Base-by-base conservation (phyloP, 2,888 invertebrate species). In the Trissonchulus sp. region DNA sequence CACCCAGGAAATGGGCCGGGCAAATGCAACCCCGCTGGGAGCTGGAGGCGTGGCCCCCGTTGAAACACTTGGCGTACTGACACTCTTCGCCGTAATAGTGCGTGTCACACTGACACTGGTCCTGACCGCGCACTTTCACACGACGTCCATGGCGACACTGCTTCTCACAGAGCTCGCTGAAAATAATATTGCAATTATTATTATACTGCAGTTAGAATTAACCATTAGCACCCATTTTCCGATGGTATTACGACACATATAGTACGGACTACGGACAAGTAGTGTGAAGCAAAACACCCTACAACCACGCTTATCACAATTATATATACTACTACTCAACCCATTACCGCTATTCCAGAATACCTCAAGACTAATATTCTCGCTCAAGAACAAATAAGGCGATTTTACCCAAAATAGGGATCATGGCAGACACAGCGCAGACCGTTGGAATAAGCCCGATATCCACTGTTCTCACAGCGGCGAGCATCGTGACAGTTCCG, bases 391-490 rank as follows among this genome's bases (percentile, higher is more conserved):
- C n/a, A n/a, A n/a, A n/a, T n/a, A n/a, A n/a, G n/a, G n/a, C n/a
- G n/a, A n/a, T n/a, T n/a, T n/a, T 48, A 48, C 48, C 48, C 48
- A 48, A 48, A 48, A 23, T 15, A 48, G 8, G 48, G 48, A 23
- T 48, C 48, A 48, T 48, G 48, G 48, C 48, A 48, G 48, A 48
- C 48, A 48, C 48, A 48, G 48, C 48, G 48, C 8, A 48, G 48
- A 8, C 48, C 48, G 48, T 48, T 48, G 8, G 8, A 8, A 48
- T 15, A 48, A 23, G 48, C 48, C 8, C 48, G 48, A 48, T 48
- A 48, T 48, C 48, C 48, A 48, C 48, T 48, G 48, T 48, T 48
- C 48, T 48, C 48, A 48, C 48, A 48, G 48, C 8, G 48, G 8
- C 8, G 8, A 23, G 48, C 48, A 48, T 48, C 48, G 8, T 23